phyloP scores from a whole-genome alignment of 2,888 invertebrate species.

The Idaea dimidiata region DNA sequence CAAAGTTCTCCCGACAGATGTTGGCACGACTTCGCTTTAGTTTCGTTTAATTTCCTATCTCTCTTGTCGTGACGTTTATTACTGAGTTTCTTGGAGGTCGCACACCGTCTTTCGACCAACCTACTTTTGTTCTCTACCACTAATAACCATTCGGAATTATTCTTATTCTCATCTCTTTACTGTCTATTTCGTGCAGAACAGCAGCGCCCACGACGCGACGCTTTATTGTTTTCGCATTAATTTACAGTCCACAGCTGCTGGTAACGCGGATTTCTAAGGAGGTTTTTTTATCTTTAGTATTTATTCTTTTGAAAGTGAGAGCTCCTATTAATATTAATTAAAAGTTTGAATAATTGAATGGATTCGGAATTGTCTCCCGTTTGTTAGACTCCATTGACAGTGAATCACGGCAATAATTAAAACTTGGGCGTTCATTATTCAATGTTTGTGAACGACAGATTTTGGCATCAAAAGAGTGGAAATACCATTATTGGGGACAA shows the following conservation, averaged over 20 bases:
- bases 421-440: slow-evolving; percentile 67
- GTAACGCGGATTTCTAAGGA: slow-evolving; percentile 76
- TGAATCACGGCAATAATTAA: slow-evolving; percentile 73
- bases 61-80: slow-evolving; percentile 74
- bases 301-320: slow-evolving; percentile 77
- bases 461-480: slow-evolving; percentile 33
- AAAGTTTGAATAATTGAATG: slow-evolving; percentile 80
- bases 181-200: slow-evolving; percentile 60
- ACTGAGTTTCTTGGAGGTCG: slow-evolving; percentile 46
- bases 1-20: slow-evolving; percentile 62
- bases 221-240: slow-evolving; percentile 80
- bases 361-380: slow-evolving; percentile 72
- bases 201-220: slow-evolving; percentile 38
- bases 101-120: slow-evolving; percentile 51
- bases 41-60: slow-evolving; percentile 78
- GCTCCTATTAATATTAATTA: slow-evolving; percentile 80
- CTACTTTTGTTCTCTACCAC: slow-evolving; percentile 62
- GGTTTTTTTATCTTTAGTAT: slow-evolving; percentile 72
- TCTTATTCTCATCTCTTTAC: slow-evolving; percentile 60
- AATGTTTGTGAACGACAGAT: slow-evolving; percentile 60
- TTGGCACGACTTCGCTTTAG: slow-evolving; percentile 70
- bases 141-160: slow-evolving; percentile 74
- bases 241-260: slow-evolving; percentile 76
- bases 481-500: slow-evolving; percentile 5
- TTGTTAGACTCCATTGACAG: slow-evolving; percentile 64